phyloP scores from a whole-genome alignment of 2,888 invertebrate species.

The Melanostoma scalare region DNA sequence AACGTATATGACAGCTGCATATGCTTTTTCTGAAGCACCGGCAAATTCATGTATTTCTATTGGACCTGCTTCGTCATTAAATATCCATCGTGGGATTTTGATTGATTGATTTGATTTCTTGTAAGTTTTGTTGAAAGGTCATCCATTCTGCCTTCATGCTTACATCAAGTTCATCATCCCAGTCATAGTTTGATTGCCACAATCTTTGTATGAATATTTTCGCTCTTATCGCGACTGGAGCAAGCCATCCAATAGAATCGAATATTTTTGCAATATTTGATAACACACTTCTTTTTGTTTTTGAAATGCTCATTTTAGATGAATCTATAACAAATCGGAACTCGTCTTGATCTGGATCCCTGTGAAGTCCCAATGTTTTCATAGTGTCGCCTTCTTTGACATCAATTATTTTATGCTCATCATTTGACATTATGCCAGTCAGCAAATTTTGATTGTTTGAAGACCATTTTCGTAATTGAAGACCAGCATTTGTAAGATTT shows the following conservation, averaged over 20 bases:
- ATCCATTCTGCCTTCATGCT: too few relatives aligned
- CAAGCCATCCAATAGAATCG: slow-evolving; percentile 7
- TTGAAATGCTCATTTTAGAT: slow-evolving; percentile 11
- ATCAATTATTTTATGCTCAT: slow-evolving; percentile 8
- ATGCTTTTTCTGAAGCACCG: slow-evolving; percentile 16
- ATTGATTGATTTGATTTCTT: too few relatives aligned
- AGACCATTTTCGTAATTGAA: slow-evolving; percentile 21
- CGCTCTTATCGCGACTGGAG: slow-evolving; percentile 5
- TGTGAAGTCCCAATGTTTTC: slow-evolving; percentile 16
- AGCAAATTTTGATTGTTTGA: slow-evolving; percentile 19
- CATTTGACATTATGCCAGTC: slow-evolving; percentile 4
- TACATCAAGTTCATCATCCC: slow-evolving; percentile 17
- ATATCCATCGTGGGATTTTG: too few relatives aligned
- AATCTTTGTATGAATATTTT: slow-evolving; percentile 17
- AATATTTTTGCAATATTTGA: slow-evolving; percentile 22
- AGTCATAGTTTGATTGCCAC: slow-evolving; percentile 13
- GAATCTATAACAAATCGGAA: slow-evolving; percentile 14
- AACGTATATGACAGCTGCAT: slow-evolving; percentile 15
- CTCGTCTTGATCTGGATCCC: slow-evolving; percentile 15
- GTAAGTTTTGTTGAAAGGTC: too few relatives aligned
- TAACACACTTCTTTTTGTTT: slow-evolving; percentile 8
- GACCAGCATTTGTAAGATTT: slow-evolving; percentile 13
- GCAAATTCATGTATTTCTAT: too few relatives aligned
- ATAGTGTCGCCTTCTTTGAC: slow-evolving; percentile 10
- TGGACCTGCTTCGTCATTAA: too few relatives aligned